A percentile compares a stretch with the other conserved stretches of the same genome.
Evolutionary conservation across 1,140 invertebrate genomes (phyloP).

Genomic region (Microplitis mediator): DNA sequence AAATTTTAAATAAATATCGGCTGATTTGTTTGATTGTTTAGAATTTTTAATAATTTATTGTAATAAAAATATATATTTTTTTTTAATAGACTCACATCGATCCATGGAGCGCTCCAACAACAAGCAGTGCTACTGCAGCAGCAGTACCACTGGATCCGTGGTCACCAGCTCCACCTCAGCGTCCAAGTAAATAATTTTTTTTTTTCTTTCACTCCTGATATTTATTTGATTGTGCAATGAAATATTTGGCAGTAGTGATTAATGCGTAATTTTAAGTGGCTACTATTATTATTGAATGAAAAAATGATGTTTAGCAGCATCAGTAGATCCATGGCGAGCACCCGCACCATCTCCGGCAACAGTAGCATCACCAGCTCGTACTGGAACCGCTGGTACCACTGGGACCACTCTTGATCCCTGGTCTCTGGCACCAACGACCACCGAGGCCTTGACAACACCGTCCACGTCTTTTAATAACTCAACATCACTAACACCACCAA

Average conservation of each 20-base stretch:
- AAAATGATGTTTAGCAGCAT: slow-evolving; percentile 40
- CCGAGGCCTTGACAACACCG: slow-evolving; percentile 37
- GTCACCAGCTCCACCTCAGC: slow-evolving; percentile 60
- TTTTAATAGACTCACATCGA: slow-evolving; percentile 57
- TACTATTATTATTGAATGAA: not conserved
- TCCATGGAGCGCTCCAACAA: slow-evolving; percentile 63
- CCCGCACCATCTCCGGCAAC: slow-evolving; percentile 49
- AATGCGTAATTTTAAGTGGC: not conserved
- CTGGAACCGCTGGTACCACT: slow-evolving; percentile 5
- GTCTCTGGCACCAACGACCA: slow-evolving; percentile 55
- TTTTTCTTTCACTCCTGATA: not conserved
- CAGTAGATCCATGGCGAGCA: slow-evolving; percentile 67
- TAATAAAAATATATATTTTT: not conserved
- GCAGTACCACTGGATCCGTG: slow-evolving; percentile 65
- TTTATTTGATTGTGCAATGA: not conserved
- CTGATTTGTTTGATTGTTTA: not conserved
- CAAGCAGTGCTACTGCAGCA: slow-evolving; percentile 51
- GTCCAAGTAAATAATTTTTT: slow-evolving; percentile 46
- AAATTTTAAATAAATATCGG: not conserved
- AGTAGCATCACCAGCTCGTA: slow-evolving; percentile 41
- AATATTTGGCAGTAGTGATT: slow-evolving; percentile 15
- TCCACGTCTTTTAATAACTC: slow-evolving; percentile 46
- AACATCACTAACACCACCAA: slow-evolving; percentile 45
- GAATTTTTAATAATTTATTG: not conserved
- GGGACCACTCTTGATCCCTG: slow-evolving; percentile 58